A percentile compares a stretch with the other conserved stretches of the same genome.
Conservation (phyloP, 2,113 vertebrate genomes). For the Falcunculus frontatus region DNA sequence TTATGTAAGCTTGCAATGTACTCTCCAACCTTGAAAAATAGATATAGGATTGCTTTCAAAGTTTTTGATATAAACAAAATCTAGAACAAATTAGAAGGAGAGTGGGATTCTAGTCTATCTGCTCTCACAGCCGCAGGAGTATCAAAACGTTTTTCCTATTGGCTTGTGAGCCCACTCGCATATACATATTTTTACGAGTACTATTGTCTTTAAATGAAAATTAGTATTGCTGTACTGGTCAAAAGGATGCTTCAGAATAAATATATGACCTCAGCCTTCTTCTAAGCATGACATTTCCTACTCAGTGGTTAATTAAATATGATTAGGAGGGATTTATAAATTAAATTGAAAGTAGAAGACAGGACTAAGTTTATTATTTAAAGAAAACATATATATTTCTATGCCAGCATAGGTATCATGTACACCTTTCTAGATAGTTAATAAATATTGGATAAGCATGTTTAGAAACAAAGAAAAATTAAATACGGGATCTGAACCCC, state of each 20-base stretch:
- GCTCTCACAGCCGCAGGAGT: neutral
- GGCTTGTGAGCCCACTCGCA: neutral
- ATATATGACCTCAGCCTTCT: neutral
- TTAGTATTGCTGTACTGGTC: neutral
- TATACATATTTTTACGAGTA: neutral
- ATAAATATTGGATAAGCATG: neutral
- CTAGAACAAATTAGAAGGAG: neutral
- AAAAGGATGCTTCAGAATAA: neutral
- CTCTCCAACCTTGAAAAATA: neutral
- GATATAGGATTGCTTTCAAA: neutral
- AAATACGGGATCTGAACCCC: neutral
- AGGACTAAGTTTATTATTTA: neutral
- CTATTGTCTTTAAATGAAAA: neutral
- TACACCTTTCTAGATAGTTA: neutral
- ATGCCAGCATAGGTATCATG: accelerated
- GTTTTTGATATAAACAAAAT: neutral
- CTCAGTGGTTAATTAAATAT: neutral
- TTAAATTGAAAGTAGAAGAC: neutral
- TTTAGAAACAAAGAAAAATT: neutral
- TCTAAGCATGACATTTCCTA: neutral
- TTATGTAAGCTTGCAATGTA: accelerated
- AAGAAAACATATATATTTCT: neutral
- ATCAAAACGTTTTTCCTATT: neutral
- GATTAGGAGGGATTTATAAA: neutral
- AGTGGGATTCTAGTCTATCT: neutral